A percentile compares a stretch with the other conserved stretches of the same genome.
Conservation (phyloP, 1,140 invertebrate species). For the Leguminivora glycinivorella region DNA sequence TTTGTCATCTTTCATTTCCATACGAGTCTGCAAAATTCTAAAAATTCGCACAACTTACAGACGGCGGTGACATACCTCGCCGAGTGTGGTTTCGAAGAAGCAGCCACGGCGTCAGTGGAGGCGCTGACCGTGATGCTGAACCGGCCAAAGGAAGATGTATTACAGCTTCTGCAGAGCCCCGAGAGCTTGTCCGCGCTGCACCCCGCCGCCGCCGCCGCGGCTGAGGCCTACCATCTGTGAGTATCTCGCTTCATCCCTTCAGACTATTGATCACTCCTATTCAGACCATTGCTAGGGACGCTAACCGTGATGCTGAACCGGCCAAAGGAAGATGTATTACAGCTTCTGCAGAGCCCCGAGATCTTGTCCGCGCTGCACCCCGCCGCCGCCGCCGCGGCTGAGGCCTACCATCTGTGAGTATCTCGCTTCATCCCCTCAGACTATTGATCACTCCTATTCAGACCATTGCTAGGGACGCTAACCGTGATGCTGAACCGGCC, state of each 20-base stretch:
- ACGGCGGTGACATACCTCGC: conserved; percentile 58
- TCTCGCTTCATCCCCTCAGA: too few relatives aligned
- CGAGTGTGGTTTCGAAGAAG: conserved; percentile 66
- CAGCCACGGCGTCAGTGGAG: conserved; percentile 45
- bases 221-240: conserved; percentile 59
- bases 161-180: conserved; percentile 43
- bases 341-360: conserved; percentile 42
- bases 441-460: too few relatives aligned
- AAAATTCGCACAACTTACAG: conserved; percentile 36
- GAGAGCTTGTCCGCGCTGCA: conserved; percentile 38
- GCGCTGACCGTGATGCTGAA: conserved; percentile 58
- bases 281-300: conserved; percentile 12
- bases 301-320: conserved; percentile 60
- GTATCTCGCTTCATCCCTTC: too few relatives aligned
- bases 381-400: conserved; percentile 46
- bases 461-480: conserved; percentile 34
- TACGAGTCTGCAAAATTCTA: background rate
- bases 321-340: conserved; percentile 45
- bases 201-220: conserved; percentile 50
- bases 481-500: conserved; percentile 57
- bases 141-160: conserved; percentile 49
- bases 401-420: conserved; percentile 62
- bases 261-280: too few relatives aligned
- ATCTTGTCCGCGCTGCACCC: conserved; percentile 44
- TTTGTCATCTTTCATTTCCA: too few relatives aligned